Evolutionary conservation across 30 jellyfish, hydroid and myxozoan species (phyloP), one percentile per base, ranked within the genome.

Genomic region (Aurelia sp.): DNA sequence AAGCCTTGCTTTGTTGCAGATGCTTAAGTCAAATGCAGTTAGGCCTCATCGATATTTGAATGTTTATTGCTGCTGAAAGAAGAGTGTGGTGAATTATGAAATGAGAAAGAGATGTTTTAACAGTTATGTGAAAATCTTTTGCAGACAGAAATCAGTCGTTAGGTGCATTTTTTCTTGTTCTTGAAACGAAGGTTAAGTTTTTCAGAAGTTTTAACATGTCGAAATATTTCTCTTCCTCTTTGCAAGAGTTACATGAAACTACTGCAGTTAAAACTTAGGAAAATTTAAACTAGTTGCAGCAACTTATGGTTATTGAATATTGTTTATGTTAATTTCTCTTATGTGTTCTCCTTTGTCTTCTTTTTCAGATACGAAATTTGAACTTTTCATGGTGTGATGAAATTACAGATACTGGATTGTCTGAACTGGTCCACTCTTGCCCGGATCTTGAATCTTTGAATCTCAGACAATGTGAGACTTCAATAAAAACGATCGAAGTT

Each of bases 351-450:
- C 55, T 44, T 44, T 44, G 7, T 9, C 33, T 9, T 19, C 86
- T 58, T 80, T 75, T 90, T 19, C 80, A 90, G 97, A 78, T 90
- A 40, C 75, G 62, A 15, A 21, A 53, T 11, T 83, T 90, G 20
- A 78, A 90, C 63, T 68, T 90, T 12, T 82, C 94, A 1, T 90
- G 97, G 97, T 90, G 97, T 82, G 94, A 90, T 57, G 76, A 90
- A 40, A 85, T 90, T 20, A 70, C 97, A 73, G 90, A 90, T 82
- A 51, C 75, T 18, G 94, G 92, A 20, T 47, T 90, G 7, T 38
- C 64, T 10, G 51, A 74, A 40, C 44, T 90, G 33, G 65, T 82
- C 30, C 5, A 76, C 13, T 3, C 85, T 16, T 90, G 97, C 88
- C 73, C 93, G 10, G 65, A 53, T 38, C 67, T 90, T 70, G 69